These are phyloP conservation scores for Telmatherina bonti DNA, from an alignment of 2,797 vertebrate genomes.

Conservation along the genomic window DNA sequence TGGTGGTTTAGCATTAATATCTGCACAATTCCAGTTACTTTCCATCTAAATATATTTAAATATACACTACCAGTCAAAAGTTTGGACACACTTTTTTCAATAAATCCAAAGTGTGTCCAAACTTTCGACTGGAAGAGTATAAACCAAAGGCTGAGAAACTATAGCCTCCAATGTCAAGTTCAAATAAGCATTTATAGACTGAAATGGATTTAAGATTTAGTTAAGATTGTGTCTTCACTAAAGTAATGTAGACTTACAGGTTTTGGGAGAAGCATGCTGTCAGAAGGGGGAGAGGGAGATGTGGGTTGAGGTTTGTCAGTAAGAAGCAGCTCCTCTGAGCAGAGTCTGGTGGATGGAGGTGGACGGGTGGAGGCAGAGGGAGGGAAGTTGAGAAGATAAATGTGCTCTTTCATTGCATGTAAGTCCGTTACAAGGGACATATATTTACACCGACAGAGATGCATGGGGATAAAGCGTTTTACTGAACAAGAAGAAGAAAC, in stretches of 20 bases:
- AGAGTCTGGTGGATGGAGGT: conserved; percentile 55
- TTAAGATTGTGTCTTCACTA: not conserved
- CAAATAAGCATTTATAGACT: too few relatives aligned
- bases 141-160: not conserved
- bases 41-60: not conserved
- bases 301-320: conserved; percentile 57
- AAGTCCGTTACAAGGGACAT: conserved; percentile 42
- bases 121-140: too few relatives aligned
- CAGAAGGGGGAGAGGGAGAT: conserved; percentile 39
- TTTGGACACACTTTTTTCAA: too few relatives aligned
- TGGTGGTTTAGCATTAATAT: not conserved
- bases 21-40: not conserved
- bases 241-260: not conserved
- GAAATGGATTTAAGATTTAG: too few relatives aligned
- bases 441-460: conserved; percentile 7
- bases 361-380: conserved; percentile 76
- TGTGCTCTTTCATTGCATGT: conserved; percentile 77
- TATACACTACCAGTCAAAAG: too few relatives aligned
- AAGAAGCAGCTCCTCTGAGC: conserved; percentile 53
- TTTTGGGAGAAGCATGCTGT: conserved; percentile 3
- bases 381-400: conserved; percentile 75
- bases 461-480: not conserved
- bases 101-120: too few relatives aligned
- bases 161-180: too few relatives aligned
- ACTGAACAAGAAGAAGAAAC: not conserved